Evolutionary conservation across 2,797 vertebrate species (phyloP), one percentile per base, ranked within the genome.

Genomic region (Anomalospiza imberbis): DNA sequence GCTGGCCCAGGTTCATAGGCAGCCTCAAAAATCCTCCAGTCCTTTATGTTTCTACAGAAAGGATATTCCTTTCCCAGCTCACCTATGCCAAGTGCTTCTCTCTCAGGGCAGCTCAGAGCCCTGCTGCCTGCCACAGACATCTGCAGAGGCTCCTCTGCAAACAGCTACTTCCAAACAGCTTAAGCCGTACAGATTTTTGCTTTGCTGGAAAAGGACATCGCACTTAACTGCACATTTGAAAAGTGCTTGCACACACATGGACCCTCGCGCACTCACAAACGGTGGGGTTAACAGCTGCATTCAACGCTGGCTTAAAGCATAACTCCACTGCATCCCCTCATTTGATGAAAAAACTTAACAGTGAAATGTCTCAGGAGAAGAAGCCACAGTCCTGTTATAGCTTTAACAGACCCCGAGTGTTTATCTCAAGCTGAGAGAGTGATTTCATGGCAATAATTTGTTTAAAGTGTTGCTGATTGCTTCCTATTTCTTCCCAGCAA

Each of bases 371-470:
- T 79, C 55, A 53, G 60, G 87, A 88, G 51, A 71, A 85, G 85
- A 96, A 96, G 68, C 47, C 60, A 28, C 6, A 21, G 71, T 74
- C 72, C 89, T 94, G 92, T 95, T 97, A 97, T 95, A 78, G 94
- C 91, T 98, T 97, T 98, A 97, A 91, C 97, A 97, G 98, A 97
- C 84, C 93, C 78, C 1, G 9, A 66, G 93, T 93, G 89, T 95
- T 96, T 97, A 97, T 96, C 97, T 97, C 96, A 97, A 98, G 92
- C 95, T 89, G 96, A 88, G 97, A 95, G 96, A 94, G 85, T 95
- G 97, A 98, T 98, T 98, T 98, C 98, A 98, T 88, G 97, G 98
- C 96, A 96, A 97, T 97, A 96, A 97, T 98, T 98, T 97, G 96
- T 96, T 97, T 97, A 95, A 98, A 97, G 97, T 97, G 97, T 96